Conservation (phyloP, 2,797 vertebrate genomes). For the Rhinoraja longicauda region DNA sequence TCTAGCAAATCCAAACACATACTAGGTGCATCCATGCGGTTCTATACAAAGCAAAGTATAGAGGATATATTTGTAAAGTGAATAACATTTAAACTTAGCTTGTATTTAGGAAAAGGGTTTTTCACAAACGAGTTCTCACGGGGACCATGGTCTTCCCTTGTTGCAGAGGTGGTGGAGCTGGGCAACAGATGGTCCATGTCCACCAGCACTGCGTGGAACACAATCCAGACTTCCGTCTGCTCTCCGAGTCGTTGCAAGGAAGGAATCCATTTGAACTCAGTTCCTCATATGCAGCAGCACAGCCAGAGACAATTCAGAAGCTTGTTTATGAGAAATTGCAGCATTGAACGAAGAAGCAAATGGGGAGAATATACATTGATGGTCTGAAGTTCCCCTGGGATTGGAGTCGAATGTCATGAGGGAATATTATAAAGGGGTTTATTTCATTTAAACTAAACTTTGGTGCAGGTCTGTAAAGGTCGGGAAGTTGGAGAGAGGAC, state of each 20-base stretch:
- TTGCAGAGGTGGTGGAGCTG: no score
- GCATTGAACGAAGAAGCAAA: neutral
- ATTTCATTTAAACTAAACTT: neutral
- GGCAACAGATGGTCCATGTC: constrained; percentile 19
- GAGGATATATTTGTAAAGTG: neutral
- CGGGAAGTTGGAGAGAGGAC: no score
- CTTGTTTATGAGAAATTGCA: neutral
- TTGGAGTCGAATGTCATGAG: neutral
- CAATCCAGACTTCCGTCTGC: constrained; percentile 20
- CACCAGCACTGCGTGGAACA: neutral
- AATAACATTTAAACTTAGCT: neutral
- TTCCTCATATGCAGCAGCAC: constrained; percentile 16
- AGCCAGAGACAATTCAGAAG: constrained; percentile 15
- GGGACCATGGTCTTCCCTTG: neutral
- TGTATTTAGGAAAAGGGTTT: neutral
- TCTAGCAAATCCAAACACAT: neutral
- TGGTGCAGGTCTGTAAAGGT: no score
- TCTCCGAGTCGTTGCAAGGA: constrained; percentile 17
- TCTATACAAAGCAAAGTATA: neutral
- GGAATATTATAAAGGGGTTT: neutral
- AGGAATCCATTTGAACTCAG: constrained; percentile 1
- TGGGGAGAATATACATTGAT: neutral
- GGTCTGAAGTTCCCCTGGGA: neutral
- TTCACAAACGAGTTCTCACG: neutral
- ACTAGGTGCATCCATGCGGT: no score